Percentiles rank a stretch among this genome's conserved stretches.
Evolutionary conservation across 2,113 vertebrate genomes (phyloP).

Genomic region (Clarias batrachus): DNA sequence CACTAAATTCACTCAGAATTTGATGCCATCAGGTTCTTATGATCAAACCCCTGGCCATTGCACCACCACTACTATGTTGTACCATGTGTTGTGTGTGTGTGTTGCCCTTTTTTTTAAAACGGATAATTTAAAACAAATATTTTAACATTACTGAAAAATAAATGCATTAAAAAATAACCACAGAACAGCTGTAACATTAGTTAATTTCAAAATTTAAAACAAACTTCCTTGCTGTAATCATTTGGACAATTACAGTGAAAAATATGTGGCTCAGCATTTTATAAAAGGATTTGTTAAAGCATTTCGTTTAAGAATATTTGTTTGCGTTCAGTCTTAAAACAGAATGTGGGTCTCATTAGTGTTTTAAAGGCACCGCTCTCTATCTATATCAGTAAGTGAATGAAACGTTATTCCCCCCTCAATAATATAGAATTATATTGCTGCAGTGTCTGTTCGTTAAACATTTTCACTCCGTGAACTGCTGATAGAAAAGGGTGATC

Average conservation of each 20-base stretch:
- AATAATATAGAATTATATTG: background rate
- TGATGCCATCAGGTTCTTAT: too few species aligned
- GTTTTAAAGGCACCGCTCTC: background rate
- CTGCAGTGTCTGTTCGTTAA: background rate
- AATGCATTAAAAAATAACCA: constrained; percentile 2
- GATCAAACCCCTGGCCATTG: too few species aligned
- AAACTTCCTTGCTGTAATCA: background rate
- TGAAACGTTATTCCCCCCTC: background rate
- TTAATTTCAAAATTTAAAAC: background rate
- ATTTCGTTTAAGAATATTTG: constrained; percentile 3
- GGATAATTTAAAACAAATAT: background rate
- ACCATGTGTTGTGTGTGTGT: too few species aligned
- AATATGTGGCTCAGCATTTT: background rate
- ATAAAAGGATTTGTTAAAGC: background rate
- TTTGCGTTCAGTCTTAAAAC: background rate
- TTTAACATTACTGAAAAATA: background rate
- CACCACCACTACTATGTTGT: too few species aligned
- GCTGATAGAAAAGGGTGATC: constrained; percentile 1
- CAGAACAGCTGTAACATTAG: background rate
- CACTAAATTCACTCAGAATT: too few species aligned
- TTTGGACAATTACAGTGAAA: background rate
- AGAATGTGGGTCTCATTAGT: background rate
- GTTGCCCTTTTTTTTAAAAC: background rate
- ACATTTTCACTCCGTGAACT: background rate
- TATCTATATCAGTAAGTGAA: background rate